These are phyloP conservation scores for Apteryx mantelli DNA, from an alignment of 2,113 vertebrate species.

Conservation along the genomic window DNA sequence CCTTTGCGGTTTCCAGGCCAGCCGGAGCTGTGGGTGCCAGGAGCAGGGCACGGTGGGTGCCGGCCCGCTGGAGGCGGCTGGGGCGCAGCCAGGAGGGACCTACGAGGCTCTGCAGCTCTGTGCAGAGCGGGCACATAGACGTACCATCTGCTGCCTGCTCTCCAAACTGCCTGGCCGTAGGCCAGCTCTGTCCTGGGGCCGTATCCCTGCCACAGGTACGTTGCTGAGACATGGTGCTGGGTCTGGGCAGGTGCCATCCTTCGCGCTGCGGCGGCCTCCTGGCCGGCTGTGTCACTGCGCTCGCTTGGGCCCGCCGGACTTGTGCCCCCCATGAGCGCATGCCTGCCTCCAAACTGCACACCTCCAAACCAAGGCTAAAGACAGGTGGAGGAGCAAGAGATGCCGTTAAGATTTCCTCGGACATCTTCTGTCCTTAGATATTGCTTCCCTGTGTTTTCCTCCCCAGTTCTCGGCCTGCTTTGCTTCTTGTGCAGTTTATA, in stretches of 20 bases:
- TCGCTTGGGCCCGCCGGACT: not conserved
- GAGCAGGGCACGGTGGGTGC: not conserved
- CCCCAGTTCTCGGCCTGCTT: not conserved
- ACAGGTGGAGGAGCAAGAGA: not conserved
- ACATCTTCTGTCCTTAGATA: not conserved
- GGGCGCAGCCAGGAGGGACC: not conserved
- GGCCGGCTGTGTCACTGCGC: not conserved
- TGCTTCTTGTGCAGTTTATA: not conserved
- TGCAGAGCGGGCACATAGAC: rapidly evolving
- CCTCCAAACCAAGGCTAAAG: not conserved
- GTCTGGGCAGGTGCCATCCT: not conserved
- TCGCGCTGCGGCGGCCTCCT: not conserved
- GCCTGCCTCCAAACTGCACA: not conserved
- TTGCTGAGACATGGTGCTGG: not conserved
- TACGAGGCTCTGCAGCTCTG: not conserved
- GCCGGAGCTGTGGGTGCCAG: not conserved
- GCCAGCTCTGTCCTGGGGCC: rapidly evolving
- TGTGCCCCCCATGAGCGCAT: not conserved
- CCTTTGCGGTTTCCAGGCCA: not conserved
- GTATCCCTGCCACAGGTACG: not conserved
- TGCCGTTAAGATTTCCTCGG: not conserved
- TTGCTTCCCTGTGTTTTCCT: not conserved
- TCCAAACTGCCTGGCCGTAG: rapidly evolving
- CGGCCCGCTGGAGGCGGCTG: not conserved
- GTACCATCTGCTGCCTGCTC: not conserved